Evolutionary conservation across 1,140 invertebrate species (phyloP).

Genomic region (Bombus consobrinus): DNA sequence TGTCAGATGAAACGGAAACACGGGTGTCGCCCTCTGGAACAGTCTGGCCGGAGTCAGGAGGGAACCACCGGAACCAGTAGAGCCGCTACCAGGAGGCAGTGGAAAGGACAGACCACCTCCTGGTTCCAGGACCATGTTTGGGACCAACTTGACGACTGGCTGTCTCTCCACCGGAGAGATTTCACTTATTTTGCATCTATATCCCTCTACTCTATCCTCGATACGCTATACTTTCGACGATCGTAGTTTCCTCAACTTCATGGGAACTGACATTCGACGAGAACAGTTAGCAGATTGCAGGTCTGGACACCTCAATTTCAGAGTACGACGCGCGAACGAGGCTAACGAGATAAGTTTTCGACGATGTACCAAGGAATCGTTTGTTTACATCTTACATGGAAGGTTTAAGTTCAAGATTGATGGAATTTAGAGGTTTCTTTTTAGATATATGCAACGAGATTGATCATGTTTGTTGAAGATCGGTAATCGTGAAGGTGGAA

Average conservation of each 20-base stretch:
- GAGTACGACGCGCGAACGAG: too few relatives aligned
- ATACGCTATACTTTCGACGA: neutral
- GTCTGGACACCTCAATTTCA: neutral
- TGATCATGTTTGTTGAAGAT: neutral
- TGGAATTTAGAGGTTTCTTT: neutral
- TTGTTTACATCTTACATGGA: conserved; percentile 2
- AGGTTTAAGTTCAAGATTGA: neutral
- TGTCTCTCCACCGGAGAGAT: conserved; percentile 57
- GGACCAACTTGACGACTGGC: conserved; percentile 77
- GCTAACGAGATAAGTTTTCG: neutral
- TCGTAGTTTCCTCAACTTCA: neutral
- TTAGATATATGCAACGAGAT: too few relatives aligned
- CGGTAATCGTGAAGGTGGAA: too few relatives aligned
- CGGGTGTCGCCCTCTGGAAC: conserved; percentile 80
- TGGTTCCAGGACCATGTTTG: conserved; percentile 82
- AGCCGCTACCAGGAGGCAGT: conserved; percentile 79
- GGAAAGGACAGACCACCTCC: conserved; percentile 82
- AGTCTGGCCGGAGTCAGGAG: conserved; percentile 77
- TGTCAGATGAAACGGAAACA: conserved; percentile 80
- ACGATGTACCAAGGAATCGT: neutral
- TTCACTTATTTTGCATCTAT: conserved; percentile 61
- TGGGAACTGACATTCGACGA: neutral
- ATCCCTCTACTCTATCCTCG: neutral
- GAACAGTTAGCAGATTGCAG: neutral
- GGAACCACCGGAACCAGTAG: conserved; percentile 75